Evolutionary conservation across 2,113 vertebrate genomes (phyloP).

Genomic region (Myocastor coypus): DNA sequence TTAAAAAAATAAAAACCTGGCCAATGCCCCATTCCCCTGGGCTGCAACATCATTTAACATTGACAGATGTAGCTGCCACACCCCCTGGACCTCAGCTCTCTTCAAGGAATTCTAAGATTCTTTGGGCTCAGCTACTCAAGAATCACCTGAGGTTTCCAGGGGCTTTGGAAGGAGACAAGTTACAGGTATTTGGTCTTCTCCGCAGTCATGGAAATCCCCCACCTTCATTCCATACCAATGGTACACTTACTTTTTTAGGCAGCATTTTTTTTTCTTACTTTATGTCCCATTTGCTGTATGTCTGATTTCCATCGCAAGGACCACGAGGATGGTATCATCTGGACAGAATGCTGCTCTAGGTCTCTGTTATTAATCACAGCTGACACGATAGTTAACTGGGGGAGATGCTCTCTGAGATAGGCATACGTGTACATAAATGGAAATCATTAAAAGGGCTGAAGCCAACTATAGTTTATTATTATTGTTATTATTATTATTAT

Average conservation of each 20-base stretch:
- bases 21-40: background rate
- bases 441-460: background rate
- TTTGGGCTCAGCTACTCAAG: background rate
- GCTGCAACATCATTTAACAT: background rate
- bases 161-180: background rate
- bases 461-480: background rate
- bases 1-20: background rate
- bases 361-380: background rate
- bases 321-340: background rate
- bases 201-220: background rate
- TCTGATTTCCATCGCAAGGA: background rate
- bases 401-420: background rate
- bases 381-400: background rate
- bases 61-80: background rate
- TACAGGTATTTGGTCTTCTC: background rate
- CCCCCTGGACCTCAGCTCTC: background rate
- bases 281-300: background rate
- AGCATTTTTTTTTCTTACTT: background rate
- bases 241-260: background rate
- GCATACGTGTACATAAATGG: background rate
- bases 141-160: background rate
- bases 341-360: background rate
- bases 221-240: background rate
- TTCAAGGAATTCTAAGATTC: background rate
- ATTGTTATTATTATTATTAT: too few relatives aligned